Evolutionary conservation across 2,113 vertebrate species (phyloP).

Genomic region (Condylura cristata): DNA sequence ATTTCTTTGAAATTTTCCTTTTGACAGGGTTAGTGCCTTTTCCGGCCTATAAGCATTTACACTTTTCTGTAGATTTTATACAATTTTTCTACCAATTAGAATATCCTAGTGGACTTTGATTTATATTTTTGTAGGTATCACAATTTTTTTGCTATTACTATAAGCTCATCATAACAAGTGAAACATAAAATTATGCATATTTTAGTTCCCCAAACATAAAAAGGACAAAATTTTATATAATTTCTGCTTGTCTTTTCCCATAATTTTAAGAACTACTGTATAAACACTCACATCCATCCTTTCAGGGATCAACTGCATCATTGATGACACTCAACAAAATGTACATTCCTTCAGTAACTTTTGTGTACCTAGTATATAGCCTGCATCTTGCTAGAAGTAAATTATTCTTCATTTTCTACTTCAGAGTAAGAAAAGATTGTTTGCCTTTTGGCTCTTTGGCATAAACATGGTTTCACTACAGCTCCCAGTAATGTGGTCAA

Average conservation of each 20-base stretch:
- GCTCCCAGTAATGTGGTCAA: background rate
- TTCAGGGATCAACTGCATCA: background rate
- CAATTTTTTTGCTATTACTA: background rate
- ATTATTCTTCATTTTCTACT: background rate
- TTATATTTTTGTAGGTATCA: background rate
- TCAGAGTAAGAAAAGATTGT: background rate
- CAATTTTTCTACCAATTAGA: constrained; percentile 6
- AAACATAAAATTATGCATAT: background rate
- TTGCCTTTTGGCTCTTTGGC: background rate
- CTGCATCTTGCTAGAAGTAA: background rate
- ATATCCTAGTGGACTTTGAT: background rate
- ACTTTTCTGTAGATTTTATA: background rate
- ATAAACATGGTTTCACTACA: background rate
- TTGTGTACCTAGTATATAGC: background rate
- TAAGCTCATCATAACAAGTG: background rate
- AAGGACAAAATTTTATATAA: background rate
- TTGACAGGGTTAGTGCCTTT: background rate
- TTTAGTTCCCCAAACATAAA: background rate
- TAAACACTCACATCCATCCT: background rate
- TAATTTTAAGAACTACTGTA: background rate
- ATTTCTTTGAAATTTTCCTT: background rate
- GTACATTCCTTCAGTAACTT: background rate
- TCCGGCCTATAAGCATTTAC: background rate
- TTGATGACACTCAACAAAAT: background rate
- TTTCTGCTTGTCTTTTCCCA: background rate